These are phyloP conservation scores for Calyptommatus sinebrachiatus DNA, from an alignment of 2,113 vertebrate genomes.

Conservation along the genomic window DNA sequence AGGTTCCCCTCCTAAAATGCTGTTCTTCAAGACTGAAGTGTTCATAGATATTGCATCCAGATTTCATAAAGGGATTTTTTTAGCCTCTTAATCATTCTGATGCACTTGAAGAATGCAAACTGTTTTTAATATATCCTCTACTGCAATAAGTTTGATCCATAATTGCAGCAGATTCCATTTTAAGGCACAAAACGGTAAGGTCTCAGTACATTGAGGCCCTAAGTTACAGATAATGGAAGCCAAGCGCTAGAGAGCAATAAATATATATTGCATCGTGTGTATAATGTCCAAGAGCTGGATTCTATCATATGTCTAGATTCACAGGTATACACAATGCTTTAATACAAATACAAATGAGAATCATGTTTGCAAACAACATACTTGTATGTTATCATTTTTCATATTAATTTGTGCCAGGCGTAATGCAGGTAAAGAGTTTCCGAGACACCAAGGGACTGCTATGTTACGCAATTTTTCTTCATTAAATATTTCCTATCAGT, in stretches of 20 bases:
- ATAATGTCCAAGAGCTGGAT: background rate
- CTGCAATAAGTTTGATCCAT: too few species aligned
- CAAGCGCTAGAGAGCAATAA: background rate
- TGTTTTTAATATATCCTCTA: too few species aligned
- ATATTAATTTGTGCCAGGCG: conserved; percentile 10
- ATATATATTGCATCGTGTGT: background rate
- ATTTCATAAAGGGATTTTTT: too few species aligned
- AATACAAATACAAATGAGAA: background rate
- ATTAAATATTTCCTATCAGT: conserved; percentile 34
- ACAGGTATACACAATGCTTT: background rate
- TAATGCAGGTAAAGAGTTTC: background rate
- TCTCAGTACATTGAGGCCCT: background rate
- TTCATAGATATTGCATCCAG: too few species aligned
- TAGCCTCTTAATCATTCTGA: too few species aligned
- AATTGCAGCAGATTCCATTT: too few species aligned
- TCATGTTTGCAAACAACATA: background rate
- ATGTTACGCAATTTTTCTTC: conserved; percentile 21
- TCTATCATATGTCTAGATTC: background rate
- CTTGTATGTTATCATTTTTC: background rate
- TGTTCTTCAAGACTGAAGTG: too few species aligned
- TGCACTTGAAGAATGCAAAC: too few species aligned
- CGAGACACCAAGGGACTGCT: conserved; percentile 12
- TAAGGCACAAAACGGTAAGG: background rate
- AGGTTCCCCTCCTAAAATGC: too few species aligned
- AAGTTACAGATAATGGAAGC: background rate